phyloP scores from a whole-genome alignment of 2,797 vertebrate genomes.

The Pseudochirops cupreus region DNA sequence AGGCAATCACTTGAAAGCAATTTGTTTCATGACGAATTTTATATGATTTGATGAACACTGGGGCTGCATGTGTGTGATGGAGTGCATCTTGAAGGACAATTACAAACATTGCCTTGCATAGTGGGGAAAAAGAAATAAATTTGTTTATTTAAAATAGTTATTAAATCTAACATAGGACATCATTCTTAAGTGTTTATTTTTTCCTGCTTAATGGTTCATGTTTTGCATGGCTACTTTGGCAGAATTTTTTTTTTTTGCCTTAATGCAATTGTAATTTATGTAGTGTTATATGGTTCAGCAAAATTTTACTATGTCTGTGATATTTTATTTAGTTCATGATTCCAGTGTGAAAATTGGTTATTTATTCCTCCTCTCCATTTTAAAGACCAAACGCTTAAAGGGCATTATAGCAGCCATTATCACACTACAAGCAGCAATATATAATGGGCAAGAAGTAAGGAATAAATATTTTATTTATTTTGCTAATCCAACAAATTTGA shows the following conservation, averaged over 20 bases:
- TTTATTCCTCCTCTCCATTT: not conserved
- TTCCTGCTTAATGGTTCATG: not conserved
- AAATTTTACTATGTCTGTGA: not conserved
- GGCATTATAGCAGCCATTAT: not conserved
- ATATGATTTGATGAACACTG: not conserved
- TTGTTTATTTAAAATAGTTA: not conserved
- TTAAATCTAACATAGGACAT: constrained; percentile 1
- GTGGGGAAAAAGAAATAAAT: not conserved
- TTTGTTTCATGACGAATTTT: not conserved
- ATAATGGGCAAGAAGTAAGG: not conserved
- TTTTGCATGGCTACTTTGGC: not conserved
- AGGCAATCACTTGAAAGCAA: not conserved
- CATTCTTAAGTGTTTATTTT: not conserved
- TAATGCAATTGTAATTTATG: not conserved
- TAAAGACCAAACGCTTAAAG: not conserved
- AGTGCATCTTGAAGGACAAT: not conserved
- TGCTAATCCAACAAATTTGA: not conserved
- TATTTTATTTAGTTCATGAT: not conserved
- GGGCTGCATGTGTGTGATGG: not conserved
- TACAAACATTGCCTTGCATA: not conserved
- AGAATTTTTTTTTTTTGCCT: not conserved
- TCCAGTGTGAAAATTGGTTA: not conserved
- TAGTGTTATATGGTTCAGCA: constrained; percentile 7
- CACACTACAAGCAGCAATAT: not conserved
- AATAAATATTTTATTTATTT: not conserved